Percentiles rank a stretch among this genome's conserved stretches.
Conservation (phyloP, 2,797 vertebrate genomes). For the Clarias platycephalus region DNA sequence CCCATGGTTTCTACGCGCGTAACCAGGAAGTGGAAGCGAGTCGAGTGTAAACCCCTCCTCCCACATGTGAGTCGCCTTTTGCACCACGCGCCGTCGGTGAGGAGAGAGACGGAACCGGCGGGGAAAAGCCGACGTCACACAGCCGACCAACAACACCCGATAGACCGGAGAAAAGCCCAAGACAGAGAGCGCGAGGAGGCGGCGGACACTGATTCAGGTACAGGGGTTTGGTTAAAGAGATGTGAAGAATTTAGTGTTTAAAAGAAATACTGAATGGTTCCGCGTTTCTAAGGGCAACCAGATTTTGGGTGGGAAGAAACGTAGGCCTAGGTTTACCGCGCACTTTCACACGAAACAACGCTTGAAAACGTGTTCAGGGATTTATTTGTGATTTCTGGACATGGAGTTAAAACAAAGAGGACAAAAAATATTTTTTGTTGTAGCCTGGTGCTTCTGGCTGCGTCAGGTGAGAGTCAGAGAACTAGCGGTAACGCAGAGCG, state of each 20-base stretch:
- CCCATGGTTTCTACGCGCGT: constrained; percentile 66
- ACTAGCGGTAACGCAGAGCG: background rate
- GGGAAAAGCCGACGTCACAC: constrained; percentile 71
- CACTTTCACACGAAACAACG: background rate
- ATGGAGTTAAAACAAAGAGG: background rate
- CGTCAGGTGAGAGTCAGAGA: constrained; percentile 64
- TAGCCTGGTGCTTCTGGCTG: constrained; percentile 53
- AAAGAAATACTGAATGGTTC: background rate
- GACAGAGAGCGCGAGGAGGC: background rate
- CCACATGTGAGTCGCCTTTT: constrained; percentile 71
- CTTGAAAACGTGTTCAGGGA: background rate
- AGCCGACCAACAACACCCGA: constrained; percentile 58
- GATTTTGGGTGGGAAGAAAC: constrained; percentile 14
- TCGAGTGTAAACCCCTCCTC: constrained; percentile 62
- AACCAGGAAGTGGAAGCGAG: constrained; percentile 76
- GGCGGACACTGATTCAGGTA: constrained; percentile 10
- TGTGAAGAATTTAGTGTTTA: background rate
- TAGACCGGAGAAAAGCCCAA: background rate
- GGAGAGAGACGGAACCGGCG: constrained; percentile 71
- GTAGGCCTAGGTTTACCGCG: constrained; percentile 5
- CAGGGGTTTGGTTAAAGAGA: background rate
- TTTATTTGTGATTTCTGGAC: background rate
- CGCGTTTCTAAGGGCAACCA: constrained; percentile 13
- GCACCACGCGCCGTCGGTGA: constrained; percentile 74
- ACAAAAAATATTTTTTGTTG: constrained; percentile 13